Base-by-base conservation (phyloP, 2,888 invertebrate genomes). In the Spicauda simplicius region DNA sequence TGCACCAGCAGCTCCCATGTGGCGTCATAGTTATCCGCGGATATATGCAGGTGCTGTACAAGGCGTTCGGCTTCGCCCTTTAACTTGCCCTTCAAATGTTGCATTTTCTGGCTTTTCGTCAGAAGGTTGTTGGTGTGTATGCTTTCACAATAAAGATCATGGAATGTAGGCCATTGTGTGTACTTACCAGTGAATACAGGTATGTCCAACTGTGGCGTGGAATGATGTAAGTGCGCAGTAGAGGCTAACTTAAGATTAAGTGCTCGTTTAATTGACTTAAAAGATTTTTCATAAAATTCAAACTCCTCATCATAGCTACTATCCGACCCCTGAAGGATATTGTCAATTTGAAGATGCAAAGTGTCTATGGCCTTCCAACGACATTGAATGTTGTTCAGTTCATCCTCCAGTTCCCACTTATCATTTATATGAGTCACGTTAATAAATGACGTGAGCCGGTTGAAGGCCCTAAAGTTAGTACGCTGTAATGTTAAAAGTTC, bases 281-380 rank as follows among this genome's bases (percentile, higher is more conserved):
- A 54, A n/a, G n/a, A 30, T 19, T 54, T 54, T n/a, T 54, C 30
- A 14, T 54, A 25, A 12, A 1, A 30, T 3, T 54, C 6, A n/a
- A 54, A 54, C 19, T 54, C 54, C 6, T 54, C 54, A 14, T 54
- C 54, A 30, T 54, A 54, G 25, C 19, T 14, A n/a, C 14, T 25
- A 45, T 58, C 45, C 6, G 58, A 58, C 20, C 45, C 58, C 20
- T 58, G 58, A 7, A 58, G 45, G 4, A 60, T 30, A 5, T 50
- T 50, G 16, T 60, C 59, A n/a, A 60, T 60, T n/a, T 60, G 59
- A 11, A 60, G 30, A 18, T 60, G 59, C 50, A 60, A 50, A 5
- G 50, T 0, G 25, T 60, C 59, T 16, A 60, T 60, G 30, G 59
- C 18, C 16, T 60, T 60, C 59, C 59, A 60, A 16, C 59, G 14